Conservation (phyloP, 2,797 vertebrate species). For the Melanotaenia trifasciata region DNA sequence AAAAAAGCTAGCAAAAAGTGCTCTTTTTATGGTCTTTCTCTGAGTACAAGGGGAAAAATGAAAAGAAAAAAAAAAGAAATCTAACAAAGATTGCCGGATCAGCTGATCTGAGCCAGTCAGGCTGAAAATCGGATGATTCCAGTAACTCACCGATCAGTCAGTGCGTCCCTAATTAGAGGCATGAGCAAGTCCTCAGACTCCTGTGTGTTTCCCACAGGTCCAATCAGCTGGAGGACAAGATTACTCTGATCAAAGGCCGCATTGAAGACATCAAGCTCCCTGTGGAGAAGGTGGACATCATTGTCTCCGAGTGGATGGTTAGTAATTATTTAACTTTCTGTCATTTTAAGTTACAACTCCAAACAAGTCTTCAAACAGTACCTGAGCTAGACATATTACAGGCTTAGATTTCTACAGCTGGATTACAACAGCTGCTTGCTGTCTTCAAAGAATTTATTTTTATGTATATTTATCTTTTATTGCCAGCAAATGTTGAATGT, state of each 20-base stretch:
- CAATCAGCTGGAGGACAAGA: slow-evolving; percentile 90
- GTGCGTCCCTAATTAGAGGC: too few species aligned
- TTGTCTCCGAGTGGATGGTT: slow-evolving; percentile 99
- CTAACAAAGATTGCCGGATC: too few species aligned
- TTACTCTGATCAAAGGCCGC: slow-evolving; percentile 92
- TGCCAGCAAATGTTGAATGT: not conserved
- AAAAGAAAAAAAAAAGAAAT: too few species aligned
- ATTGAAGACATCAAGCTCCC: slow-evolving; percentile 94
- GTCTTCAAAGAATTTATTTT: too few species aligned
- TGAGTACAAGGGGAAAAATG: too few species aligned
- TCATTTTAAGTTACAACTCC: not conserved
- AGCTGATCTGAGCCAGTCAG: too few species aligned
- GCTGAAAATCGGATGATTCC: too few species aligned
- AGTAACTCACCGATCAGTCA: too few species aligned
- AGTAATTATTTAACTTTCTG: slow-evolving; percentile 63
- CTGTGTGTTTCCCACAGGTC: slow-evolving; percentile 76
- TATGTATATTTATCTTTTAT: too few species aligned
- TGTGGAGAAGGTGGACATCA: slow-evolving; percentile 93
- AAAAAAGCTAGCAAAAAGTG: too few species aligned
- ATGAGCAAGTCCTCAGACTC: too few species aligned
- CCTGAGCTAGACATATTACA: not conserved
- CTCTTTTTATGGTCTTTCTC: too few species aligned
- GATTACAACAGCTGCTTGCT: not conserved
- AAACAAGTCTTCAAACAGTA: not conserved
- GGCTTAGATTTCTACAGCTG: not conserved